Conservation (phyloP, 2,888 invertebrate species). For the Trissolcus japonicus region DNA sequence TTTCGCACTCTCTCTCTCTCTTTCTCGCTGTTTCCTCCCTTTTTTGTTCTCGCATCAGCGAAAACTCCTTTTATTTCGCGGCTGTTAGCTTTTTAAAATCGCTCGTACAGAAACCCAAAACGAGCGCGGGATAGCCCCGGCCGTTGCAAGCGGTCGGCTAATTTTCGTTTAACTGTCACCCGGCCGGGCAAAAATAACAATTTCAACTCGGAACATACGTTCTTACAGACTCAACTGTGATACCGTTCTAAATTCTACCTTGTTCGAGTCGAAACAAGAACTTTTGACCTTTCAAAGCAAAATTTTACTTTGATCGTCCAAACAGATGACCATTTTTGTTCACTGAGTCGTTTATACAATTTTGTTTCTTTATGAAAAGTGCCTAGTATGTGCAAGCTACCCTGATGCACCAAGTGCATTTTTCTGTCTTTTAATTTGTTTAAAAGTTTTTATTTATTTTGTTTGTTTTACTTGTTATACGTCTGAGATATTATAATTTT, state of each 20-base stretch:
- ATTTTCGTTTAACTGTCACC: slow-evolving; percentile 68
- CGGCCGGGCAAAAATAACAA: slow-evolving; percentile 40
- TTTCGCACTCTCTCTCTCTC: slow-evolving; percentile 10
- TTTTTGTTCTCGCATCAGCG: slow-evolving; percentile 37
- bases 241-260: not conserved
- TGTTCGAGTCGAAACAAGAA: not conserved
- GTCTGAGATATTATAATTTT: too few species aligned
- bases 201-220: slow-evolving; percentile 25
- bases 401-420: too few species aligned
- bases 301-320: not conserved
- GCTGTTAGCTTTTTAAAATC: slow-evolving; percentile 57
- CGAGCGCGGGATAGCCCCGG: slow-evolving; percentile 28
- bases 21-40: slow-evolving; percentile 4
- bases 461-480: too few species aligned
- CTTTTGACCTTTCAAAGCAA: not conserved
- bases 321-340: too few species aligned
- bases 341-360: too few species aligned
- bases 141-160: slow-evolving; percentile 59
- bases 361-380: not conserved
- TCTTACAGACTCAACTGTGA: slow-evolving; percentile 9
- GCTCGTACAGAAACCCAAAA: slow-evolving; percentile 50
- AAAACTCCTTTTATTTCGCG: slow-evolving; percentile 37
- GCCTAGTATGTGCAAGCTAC: too few species aligned
- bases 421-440: too few species aligned
- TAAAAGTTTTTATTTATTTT: too few species aligned